Evolutionary conservation across 2,113 vertebrate species (phyloP), one percentile per base, ranked within the genome.

Genomic region (Malurus alboscapulatus): DNA sequence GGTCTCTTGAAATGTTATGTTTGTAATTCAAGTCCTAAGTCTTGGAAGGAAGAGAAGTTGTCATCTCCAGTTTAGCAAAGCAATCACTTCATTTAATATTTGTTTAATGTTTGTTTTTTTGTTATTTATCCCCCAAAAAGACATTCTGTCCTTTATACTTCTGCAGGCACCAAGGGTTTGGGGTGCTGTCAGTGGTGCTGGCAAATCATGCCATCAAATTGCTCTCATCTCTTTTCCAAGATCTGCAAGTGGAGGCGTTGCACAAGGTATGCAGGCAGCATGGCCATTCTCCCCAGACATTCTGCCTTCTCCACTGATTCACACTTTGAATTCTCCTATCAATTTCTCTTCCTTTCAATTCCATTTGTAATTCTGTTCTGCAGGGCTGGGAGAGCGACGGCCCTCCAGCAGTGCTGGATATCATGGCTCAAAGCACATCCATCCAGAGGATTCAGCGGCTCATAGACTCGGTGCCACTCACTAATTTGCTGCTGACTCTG

Each of bases 361-460:
- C 30, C 18, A 27, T 76, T 55, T 62, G 32, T 3, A 55, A 44
- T 44, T 36, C 6, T 68, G 7, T 90, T n/a, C 47, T 32, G 11
- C 96, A 99, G 98, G 98, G 98, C 57, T 98, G 98, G 98, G 98
- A 98, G 66, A 98, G 98, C 3, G 99, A 99, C 2, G 99, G 98
- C 2, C 99, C 99, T 1, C 99, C 99, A n/a, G 99, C 99, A 11
- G 98, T 98, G 95, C 98, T 99, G 84, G 99, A 97, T 95, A 97
- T 99, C 94, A 99, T 99, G 98, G 99, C 99, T 69, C 99, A 99
- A 94, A 99, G 99, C 95, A 99, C 99, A 1, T 99, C 99, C 51
- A 99, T 99, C 94, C 99, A 99, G 97, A 98, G 99, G 72, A 98
- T 99, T 79, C 99, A 99, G 84, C 96, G 99, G 54, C 98, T 99